These are phyloP conservation scores for Aspidoscelis tigris DNA, from an alignment of 2,113 vertebrate genomes.

Conservation along the genomic window DNA sequence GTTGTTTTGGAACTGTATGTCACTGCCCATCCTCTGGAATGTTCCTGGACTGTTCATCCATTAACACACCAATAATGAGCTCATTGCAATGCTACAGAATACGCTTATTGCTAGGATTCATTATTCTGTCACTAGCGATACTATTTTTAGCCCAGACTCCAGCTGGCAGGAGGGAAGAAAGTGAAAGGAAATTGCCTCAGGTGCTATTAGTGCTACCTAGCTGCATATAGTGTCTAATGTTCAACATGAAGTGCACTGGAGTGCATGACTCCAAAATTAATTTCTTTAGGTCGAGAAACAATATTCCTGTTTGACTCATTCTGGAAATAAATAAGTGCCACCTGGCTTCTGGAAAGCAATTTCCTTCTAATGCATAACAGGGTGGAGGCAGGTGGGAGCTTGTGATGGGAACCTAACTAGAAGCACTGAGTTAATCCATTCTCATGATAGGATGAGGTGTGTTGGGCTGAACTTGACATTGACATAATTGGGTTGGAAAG, in stretches of 20 bases:
- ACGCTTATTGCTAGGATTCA: conserved; percentile 53
- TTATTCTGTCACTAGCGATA: conserved; percentile 56
- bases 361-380: conserved; percentile 33
- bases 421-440: conserved; percentile 37
- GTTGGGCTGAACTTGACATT: not conserved
- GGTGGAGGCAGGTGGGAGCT: not conserved
- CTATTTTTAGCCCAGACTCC: conserved; percentile 61
- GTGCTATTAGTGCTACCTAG: conserved; percentile 63
- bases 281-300: conserved; percentile 51
- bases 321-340: conserved; percentile 30
- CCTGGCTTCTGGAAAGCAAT: conserved; percentile 32
- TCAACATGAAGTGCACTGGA: conserved; percentile 55
- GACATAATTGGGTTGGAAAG: conserved; percentile 31
- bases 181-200: conserved; percentile 51
- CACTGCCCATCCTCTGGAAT: conserved; percentile 24
- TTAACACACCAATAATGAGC: conserved; percentile 58
- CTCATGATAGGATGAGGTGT: conserved; percentile 30
- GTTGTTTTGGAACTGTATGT: conserved; percentile 38
- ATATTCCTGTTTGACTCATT: conserved; percentile 25
- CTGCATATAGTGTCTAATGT: conserved; percentile 58
- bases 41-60: conserved; percentile 48
- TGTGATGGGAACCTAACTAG: conserved; percentile 2
- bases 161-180: conserved; percentile 56
- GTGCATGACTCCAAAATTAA: conserved; percentile 47
- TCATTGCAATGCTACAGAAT: conserved; percentile 17